Evolutionary conservation across 2,888 invertebrate genomes (phyloP).

Genomic region (Cordilura impudica): DNA sequence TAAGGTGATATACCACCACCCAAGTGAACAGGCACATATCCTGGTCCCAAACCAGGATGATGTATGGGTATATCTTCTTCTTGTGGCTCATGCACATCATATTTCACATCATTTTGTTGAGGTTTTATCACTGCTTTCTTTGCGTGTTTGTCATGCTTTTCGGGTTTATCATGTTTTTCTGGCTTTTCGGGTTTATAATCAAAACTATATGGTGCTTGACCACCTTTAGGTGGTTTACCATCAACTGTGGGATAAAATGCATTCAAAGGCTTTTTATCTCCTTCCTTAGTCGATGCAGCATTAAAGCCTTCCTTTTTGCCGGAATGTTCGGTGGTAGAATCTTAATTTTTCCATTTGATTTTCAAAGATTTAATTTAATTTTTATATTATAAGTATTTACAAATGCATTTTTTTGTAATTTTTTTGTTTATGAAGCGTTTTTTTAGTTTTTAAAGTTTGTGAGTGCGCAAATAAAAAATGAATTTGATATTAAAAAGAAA

Average conservation of each 20-base stretch:
- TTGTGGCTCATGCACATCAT: slow-evolving; percentile 72
- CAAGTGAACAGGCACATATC: slow-evolving; percentile 78
- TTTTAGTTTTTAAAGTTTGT: slow-evolving; percentile 60
- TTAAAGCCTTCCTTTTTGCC: slow-evolving; percentile 56
- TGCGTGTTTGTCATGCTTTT: slow-evolving; percentile 71
- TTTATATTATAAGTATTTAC: slow-evolving; percentile 71
- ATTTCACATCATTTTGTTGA: slow-evolving; percentile 74
- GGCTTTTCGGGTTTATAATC: slow-evolving; percentile 61
- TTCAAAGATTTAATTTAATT: slow-evolving; percentile 40
- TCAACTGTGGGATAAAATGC: slow-evolving; percentile 77
- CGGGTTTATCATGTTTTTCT: slow-evolving; percentile 60
- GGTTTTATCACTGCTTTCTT: slow-evolving; percentile 70
- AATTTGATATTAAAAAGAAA: slow-evolving; percentile 60
- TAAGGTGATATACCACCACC: slow-evolving; percentile 73
- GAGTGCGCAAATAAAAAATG: slow-evolving; percentile 65
- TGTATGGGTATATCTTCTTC: slow-evolving; percentile 69
- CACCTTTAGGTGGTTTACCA: slow-evolving; percentile 74
- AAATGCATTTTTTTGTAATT: slow-evolving; percentile 67
- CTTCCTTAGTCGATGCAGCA: slow-evolving; percentile 61
- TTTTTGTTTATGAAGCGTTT: slow-evolving; percentile 58
- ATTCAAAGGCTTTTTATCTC: slow-evolving; percentile 68
- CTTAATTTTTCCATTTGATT: slow-evolving; percentile 14
- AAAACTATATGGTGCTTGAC: slow-evolving; percentile 59
- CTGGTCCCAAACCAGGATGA: slow-evolving; percentile 64
- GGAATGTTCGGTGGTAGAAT: slow-evolving; percentile 60